Conservation (phyloP, 1,140 invertebrate species). For the Pararge aegeria region DNA sequence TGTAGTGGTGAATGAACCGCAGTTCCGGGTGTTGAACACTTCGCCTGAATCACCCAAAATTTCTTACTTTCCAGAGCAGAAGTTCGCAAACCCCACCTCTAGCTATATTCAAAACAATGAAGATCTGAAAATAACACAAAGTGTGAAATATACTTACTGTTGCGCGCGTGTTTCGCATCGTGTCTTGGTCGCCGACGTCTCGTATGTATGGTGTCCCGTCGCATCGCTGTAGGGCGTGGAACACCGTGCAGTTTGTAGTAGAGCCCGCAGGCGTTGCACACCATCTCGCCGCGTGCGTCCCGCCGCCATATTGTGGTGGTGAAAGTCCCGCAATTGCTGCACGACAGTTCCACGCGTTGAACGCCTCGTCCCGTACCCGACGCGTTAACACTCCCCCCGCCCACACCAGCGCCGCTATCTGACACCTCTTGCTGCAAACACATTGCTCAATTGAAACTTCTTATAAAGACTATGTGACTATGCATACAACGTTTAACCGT, state of each 20-base stretch:
- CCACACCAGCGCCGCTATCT: slow-evolving; percentile 18
- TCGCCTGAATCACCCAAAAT: too few species aligned
- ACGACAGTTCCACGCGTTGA: slow-evolving; percentile 85
- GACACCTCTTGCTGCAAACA: slow-evolving; percentile 35
- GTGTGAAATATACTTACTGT: slow-evolving; percentile 48
- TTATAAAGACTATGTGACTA: too few species aligned
- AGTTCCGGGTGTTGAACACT: too few species aligned
- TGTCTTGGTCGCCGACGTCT: slow-evolving; percentile 93
- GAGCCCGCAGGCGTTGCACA: slow-evolving; percentile 96
- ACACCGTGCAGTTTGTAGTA: slow-evolving; percentile 96
- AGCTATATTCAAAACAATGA: too few species aligned
- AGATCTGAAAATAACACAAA: too few species aligned
- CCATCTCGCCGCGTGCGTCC: slow-evolving; percentile 93
- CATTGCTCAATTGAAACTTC: too few species aligned
- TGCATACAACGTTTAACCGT: too few species aligned
- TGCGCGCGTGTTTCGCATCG: slow-evolving; percentile 76
- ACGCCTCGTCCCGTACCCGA: slow-evolving; percentile 36
- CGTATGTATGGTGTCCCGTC: slow-evolving; percentile 98
- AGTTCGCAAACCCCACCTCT: too few species aligned
- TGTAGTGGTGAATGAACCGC: too few species aligned
- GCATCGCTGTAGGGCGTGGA: slow-evolving; percentile 95
- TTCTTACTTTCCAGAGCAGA: too few species aligned
- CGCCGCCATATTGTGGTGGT: slow-evolving; percentile 96
- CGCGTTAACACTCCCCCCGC: slow-evolving; percentile 5
- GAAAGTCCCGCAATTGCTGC: slow-evolving; percentile 92